Base-by-base conservation (phyloP, 2,888 invertebrate species). In the Odontothrips loti region DNA sequence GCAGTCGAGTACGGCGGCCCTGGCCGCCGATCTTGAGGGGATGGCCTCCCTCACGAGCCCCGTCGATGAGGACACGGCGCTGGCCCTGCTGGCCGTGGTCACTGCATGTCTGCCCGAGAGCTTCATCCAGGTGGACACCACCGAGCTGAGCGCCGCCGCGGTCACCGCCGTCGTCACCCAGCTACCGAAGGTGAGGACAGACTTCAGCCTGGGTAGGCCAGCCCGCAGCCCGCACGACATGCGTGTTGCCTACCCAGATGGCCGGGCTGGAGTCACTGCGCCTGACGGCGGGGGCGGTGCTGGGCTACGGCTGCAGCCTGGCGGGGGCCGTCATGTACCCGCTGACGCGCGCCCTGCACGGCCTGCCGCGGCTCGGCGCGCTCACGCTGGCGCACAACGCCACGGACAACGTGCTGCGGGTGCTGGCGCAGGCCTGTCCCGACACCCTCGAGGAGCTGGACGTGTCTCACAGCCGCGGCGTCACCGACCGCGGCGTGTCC, bases 351-450 rank as follows among this genome's bases (percentile, higher is more conserved):
- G 27, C 68, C 23, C 68, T 75, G 68, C 68, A 75, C 68, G 9
- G 12, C 68, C n/a, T 75, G 68, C 68, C 23, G 23, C 23, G 68
- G 23, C 68, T 75, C 23, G 23, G 23, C 68, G 68, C 23, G 23
- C 23, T 75, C 11, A 11, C 68, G 27, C 68, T 75, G 27, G 68
- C 23, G 11, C 23, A 75, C 11, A 75, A 27, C 68, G 68, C 68
- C 27, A 12, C 68, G 27, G 68, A 75, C 68, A 75, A 75, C 68
- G 68, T 75, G 68, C 68, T 75, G 68, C 68, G 68, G 27, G 68
- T 75, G 27, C 68, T 75, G 68, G 68, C 68, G 68, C 68, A 75
- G 68, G 68, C 68, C 68, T 75, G 68, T 27, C 68, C 68, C 11
- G 68, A 27, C 27, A 75, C 68, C 23, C 68, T 75, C 11, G 68